A percentile compares a stretch with the other conserved stretches of the same genome.
Conservation (phyloP, 1,140 invertebrate species). For the Orius insidiosus region DNA sequence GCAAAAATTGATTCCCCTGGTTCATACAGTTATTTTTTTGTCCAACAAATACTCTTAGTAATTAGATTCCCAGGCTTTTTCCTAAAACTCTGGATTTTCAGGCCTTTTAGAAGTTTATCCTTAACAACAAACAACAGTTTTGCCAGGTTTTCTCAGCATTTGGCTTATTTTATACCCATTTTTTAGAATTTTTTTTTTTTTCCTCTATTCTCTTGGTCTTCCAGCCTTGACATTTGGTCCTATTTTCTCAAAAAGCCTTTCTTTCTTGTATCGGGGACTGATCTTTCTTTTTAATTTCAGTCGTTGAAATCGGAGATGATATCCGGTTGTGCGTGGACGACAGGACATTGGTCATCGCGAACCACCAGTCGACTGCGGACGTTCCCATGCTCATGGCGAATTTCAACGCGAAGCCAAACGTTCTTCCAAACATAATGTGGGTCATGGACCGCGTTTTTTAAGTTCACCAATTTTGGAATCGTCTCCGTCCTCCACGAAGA, state of each 20-base stretch:
- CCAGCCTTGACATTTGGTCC: too few species aligned
- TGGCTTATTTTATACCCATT: too few species aligned
- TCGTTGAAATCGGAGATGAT: constrained; percentile 79
- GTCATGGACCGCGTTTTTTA: constrained; percentile 91
- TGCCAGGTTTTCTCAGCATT: too few species aligned
- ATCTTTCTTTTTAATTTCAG: constrained; percentile 35
- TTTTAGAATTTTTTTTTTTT: too few species aligned
- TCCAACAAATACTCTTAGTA: too few species aligned
- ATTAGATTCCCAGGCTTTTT: too few species aligned
- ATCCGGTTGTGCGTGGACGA: constrained; percentile 48
- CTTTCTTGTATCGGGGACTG: background rate
- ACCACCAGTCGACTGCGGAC: constrained; percentile 92
- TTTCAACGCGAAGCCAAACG: constrained; percentile 56
- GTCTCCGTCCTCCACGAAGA: constrained; percentile 81
- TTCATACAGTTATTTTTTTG: too few species aligned
- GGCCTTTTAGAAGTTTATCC: too few species aligned
- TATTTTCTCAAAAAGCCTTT: background rate
- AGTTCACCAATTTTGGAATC: constrained; percentile 90
- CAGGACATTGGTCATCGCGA: constrained; percentile 68
- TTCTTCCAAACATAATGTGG: constrained; percentile 79
- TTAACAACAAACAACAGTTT: too few species aligned
- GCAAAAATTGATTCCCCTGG: too few species aligned
- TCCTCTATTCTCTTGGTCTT: too few species aligned
- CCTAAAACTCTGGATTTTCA: too few species aligned
- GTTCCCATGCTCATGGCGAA: constrained; percentile 82